These are phyloP conservation scores for Diorhabda elongata DNA, from an alignment of 1,140 invertebrate species.

Conservation along the genomic window DNA sequence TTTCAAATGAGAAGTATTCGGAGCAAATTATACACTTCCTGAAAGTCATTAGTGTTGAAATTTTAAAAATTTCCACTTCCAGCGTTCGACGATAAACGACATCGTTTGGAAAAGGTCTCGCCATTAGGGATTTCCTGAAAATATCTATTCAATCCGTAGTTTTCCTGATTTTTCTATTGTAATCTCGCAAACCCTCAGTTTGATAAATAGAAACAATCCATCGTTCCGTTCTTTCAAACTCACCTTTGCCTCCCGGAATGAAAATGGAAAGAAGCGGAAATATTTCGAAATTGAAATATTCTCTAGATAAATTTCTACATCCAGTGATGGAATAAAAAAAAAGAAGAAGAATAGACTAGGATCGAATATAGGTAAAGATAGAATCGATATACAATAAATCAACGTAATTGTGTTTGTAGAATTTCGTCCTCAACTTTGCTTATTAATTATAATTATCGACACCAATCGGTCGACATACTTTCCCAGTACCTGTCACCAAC, in stretches of 20 bases:
- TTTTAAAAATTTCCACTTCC: neutral
- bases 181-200: neutral
- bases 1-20: too few relatives aligned
- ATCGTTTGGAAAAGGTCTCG: slow-evolving; percentile 8
- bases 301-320: neutral
- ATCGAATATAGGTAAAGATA: too few relatives aligned
- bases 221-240: slow-evolving; percentile 10
- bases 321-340: too few relatives aligned
- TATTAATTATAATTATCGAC: too few relatives aligned
- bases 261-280: neutral
- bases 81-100: neutral
- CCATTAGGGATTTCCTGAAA: slow-evolving; percentile 4
- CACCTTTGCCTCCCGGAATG: neutral
- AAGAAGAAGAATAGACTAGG: too few relatives aligned
- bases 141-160: slow-evolving; percentile 11
- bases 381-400: too few relatives aligned
- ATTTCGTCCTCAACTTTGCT: too few relatives aligned
- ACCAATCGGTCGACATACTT: too few relatives aligned
- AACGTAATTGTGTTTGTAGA: too few relatives aligned
- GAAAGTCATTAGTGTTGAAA: neutral
- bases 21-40: too few relatives aligned
- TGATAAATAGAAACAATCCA: slow-evolving; percentile 7
- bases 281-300: slow-evolving; percentile 1
- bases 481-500: too few relatives aligned
- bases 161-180: slow-evolving; percentile 12